Percentiles rank a stretch among this genome's conserved stretches.
Conservation (phyloP, 2,888 invertebrate species). For the Dione juno region DNA sequence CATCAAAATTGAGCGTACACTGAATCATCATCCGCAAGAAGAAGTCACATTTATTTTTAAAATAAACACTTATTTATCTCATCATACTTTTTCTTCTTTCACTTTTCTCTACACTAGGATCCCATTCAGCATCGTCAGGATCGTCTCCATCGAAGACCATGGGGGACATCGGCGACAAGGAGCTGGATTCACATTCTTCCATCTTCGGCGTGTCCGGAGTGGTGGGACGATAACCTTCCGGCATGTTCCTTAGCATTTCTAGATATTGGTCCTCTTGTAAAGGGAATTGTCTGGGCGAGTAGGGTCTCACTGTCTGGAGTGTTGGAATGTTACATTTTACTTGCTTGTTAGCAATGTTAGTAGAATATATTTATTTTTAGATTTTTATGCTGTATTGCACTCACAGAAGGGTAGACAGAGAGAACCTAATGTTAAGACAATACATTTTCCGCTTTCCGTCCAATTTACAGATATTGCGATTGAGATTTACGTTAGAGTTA, state of each 20-base stretch:
- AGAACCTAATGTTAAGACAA: too few species aligned
- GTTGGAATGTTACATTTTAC: neutral
- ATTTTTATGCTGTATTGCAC: too few species aligned
- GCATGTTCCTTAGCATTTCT: slow-evolving; percentile 88
- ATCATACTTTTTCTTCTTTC: slow-evolving; percentile 57
- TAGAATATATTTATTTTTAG: too few species aligned
- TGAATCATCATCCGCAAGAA: neutral
- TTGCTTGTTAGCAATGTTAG: slow-evolving; percentile 19
- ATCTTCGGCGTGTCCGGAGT: slow-evolving; percentile 47
- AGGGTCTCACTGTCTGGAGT: slow-evolving; percentile 86
- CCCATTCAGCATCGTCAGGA: slow-evolving; percentile 94
- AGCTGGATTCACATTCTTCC: slow-evolving; percentile 53
- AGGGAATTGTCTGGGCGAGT: slow-evolving; percentile 90
- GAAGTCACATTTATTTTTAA: neutral
- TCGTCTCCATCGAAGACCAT: slow-evolving; percentile 87
- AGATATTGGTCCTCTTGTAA: slow-evolving; percentile 87
- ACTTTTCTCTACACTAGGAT: slow-evolving; percentile 69
- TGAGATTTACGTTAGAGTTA: too few species aligned
- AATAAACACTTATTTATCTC: slow-evolving; percentile 12
- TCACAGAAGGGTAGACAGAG: too few species aligned
- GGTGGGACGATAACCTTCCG: slow-evolving; percentile 82
- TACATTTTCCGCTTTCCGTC: too few species aligned
- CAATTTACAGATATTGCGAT: too few species aligned
- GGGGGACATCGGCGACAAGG: slow-evolving; percentile 63
- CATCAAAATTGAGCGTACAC: neutral